Evolutionary conservation across 2,797 vertebrate species (phyloP).

Genomic region (Ispidina lecontei): DNA sequence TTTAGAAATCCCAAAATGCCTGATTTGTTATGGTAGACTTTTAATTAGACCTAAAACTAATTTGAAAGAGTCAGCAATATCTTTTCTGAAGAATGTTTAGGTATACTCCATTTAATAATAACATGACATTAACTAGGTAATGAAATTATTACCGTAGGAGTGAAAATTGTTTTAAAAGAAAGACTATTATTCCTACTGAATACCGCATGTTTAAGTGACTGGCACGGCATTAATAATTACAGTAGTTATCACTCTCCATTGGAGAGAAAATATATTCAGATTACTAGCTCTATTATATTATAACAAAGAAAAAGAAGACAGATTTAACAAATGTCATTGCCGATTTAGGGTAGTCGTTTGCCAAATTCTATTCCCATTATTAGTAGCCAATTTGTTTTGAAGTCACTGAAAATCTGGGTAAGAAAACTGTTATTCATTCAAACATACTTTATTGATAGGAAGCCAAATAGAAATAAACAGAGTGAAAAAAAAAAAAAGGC

Average conservation of each 20-base stretch:
- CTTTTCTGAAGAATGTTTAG: conserved; percentile 54
- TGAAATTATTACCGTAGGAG: conserved; percentile 46
- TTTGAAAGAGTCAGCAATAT: conserved; percentile 60
- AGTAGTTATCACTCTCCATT: conserved; percentile 60
- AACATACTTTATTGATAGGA: background rate
- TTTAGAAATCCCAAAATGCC: conserved; percentile 26
- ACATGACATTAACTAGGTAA: conserved; percentile 57
- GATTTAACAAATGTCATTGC: conserved; percentile 13
- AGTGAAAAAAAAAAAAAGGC: background rate
- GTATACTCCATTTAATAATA: conserved; percentile 63
- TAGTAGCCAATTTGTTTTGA: conserved; percentile 19
- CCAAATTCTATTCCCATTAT: background rate
- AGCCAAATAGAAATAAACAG: background rate
- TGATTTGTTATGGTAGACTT: conserved; percentile 47
- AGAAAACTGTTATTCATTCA: background rate
- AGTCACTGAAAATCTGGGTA: background rate
- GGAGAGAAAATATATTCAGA: conserved; percentile 46
- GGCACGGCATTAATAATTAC: conserved; percentile 60
- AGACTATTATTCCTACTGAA: conserved; percentile 47
- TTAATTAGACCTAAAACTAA: conserved; percentile 71
- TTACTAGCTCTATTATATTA: conserved; percentile 33
- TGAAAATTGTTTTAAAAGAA: conserved; percentile 62
- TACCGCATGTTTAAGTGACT: conserved; percentile 50
- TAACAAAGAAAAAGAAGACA: background rate
- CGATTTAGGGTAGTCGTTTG: background rate